phyloP scores from a whole-genome alignment of 2,888 invertebrate genomes.

The Caenorhabditis sinica region DNA sequence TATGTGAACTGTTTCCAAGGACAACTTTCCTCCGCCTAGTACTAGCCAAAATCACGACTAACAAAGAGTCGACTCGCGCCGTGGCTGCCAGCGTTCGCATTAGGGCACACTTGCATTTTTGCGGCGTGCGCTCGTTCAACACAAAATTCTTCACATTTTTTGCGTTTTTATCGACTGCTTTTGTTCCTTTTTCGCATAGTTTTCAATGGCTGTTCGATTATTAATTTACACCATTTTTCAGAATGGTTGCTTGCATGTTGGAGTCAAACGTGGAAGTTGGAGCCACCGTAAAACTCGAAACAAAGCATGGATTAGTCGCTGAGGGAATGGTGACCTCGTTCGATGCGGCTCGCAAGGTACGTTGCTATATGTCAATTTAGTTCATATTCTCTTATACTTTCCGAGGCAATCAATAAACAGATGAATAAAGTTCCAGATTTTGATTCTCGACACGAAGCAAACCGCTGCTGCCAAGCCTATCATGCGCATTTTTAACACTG shows the following conservation, averaged over 20 bases:
- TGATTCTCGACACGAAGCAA: constrained; percentile 63
- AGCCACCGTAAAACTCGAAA: constrained; percentile 66
- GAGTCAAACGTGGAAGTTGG: constrained; percentile 37
- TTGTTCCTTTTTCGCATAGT: background rate
- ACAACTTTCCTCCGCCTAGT: background rate
- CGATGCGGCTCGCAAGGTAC: constrained; percentile 64
- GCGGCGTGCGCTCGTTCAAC: constrained; percentile 6
- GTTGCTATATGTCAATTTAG: background rate
- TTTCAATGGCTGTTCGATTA: background rate
- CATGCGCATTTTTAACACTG: constrained; percentile 69
- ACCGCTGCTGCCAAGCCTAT: constrained; percentile 59
- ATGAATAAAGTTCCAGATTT: constrained; percentile 50
- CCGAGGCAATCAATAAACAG: background rate
- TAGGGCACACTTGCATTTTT: constrained; percentile 11
- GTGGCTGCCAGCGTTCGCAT: background rate
- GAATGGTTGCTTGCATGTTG: constrained; percentile 41
- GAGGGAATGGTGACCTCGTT: constrained; percentile 66
- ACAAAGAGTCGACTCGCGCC: constrained; percentile 8
- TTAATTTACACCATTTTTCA: background rate
- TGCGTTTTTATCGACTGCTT: background rate
- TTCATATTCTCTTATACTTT: background rate
- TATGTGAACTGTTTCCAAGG: background rate
- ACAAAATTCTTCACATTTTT: background rate
- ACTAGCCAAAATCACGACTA: constrained; percentile 11
- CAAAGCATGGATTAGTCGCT: constrained; percentile 46